Evolutionary conservation across 2,797 vertebrate species (phyloP).

Genomic region (Gymnocypris eckloni): DNA sequence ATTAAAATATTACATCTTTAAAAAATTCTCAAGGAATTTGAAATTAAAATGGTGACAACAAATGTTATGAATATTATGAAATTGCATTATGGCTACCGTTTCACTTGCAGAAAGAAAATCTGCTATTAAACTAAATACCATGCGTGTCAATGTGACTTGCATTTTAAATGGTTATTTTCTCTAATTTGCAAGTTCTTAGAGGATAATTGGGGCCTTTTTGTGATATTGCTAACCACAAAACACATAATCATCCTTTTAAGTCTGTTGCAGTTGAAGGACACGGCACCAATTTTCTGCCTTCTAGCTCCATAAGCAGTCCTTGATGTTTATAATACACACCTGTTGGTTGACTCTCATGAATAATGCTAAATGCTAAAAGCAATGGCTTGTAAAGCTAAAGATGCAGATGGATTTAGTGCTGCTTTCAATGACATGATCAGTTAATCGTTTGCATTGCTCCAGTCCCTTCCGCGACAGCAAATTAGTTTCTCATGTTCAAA

Average conservation of each 20-base stretch:
- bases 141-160: not conserved
- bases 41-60: constrained; percentile 13
- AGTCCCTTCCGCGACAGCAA: constrained; percentile 10
- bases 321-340: constrained; percentile 25
- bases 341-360: constrained; percentile 33
- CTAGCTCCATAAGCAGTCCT: constrained; percentile 6
- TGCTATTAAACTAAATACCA: not conserved
- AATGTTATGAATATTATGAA: constrained; percentile 4
- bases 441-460: constrained; percentile 40
- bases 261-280: constrained; percentile 1
- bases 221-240: constrained; percentile 17
- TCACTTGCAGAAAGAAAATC: not conserved
- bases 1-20: not conserved
- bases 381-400: constrained; percentile 25
- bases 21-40: constrained; percentile 3
- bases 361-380: constrained; percentile 31
- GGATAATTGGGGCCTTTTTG: constrained; percentile 27
- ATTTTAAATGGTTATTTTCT: constrained; percentile 10
- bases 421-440: constrained; percentile 24
- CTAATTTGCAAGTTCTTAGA: not conserved
- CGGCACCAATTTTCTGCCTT: not conserved
- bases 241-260: constrained; percentile 24
- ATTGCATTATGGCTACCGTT: not conserved
- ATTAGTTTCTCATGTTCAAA: constrained; percentile 31
- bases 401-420: constrained; percentile 19